These are phyloP conservation scores for Nemurella pictetii DNA, from an alignment of 2,888 invertebrate species.

Conservation along the genomic window DNA sequence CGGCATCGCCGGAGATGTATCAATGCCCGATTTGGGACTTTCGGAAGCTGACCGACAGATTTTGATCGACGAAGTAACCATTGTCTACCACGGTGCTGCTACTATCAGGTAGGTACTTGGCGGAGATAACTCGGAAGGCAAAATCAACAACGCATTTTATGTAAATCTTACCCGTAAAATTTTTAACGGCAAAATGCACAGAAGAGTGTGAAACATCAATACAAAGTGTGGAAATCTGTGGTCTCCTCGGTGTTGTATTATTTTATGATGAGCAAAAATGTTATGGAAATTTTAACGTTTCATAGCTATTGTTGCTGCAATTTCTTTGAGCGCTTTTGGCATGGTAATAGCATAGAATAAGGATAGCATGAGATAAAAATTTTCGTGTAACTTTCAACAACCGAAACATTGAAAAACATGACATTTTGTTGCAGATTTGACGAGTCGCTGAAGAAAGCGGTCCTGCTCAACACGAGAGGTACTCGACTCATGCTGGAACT, in stretches of 20 bases:
- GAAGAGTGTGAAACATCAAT: not conserved
- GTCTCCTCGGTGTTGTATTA: too few species aligned
- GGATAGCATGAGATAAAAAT: too few species aligned
- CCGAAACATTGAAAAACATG: too few species aligned
- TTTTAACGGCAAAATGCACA: not conserved
- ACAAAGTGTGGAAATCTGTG: too few species aligned
- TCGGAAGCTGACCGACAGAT: slow-evolving; percentile 65
- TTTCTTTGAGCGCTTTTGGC: too few species aligned
- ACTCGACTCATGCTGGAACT: slow-evolving; percentile 85
- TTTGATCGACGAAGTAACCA: slow-evolving; percentile 68
- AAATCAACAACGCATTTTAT: too few species aligned
- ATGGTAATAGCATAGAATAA: too few species aligned
- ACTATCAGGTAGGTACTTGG: slow-evolving; percentile 55
- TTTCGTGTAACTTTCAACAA: too few species aligned
- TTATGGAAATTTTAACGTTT: too few species aligned
- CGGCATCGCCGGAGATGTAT: slow-evolving; percentile 74
- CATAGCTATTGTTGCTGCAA: too few species aligned
- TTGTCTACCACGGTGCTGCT: slow-evolving; percentile 83
- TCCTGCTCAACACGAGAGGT: slow-evolving; percentile 89
- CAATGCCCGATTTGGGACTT: slow-evolving; percentile 68
- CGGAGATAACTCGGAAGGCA: too few species aligned
- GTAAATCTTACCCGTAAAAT: not conserved
- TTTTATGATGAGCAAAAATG: too few species aligned
- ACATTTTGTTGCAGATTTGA: slow-evolving; percentile 63
- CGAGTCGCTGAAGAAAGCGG: slow-evolving; percentile 85